These are phyloP conservation scores for Tapera naevia DNA, from an alignment of 2,797 vertebrate genomes.

Conservation along the genomic window DNA sequence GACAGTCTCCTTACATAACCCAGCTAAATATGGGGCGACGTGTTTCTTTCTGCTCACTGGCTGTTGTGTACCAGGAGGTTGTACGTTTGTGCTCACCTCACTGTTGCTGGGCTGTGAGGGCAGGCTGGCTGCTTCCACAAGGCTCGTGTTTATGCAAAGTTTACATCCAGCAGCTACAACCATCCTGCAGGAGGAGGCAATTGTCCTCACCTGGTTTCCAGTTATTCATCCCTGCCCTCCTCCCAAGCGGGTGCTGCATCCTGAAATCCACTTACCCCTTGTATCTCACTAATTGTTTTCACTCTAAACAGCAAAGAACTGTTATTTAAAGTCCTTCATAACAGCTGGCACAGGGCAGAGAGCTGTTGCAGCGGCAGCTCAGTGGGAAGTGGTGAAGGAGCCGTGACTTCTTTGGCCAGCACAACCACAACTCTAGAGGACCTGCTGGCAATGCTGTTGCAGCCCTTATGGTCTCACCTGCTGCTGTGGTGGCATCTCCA, in stretches of 20 bases:
- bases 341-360: background rate
- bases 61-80: background rate
- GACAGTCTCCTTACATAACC: background rate
- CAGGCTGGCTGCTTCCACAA: background rate
- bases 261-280: background rate
- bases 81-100: background rate
- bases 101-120: background rate
- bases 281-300: background rate
- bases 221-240: background rate
- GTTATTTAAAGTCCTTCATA: background rate
- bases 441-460: too few species aligned
- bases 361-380: background rate
- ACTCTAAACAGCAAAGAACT: background rate
- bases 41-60: background rate
- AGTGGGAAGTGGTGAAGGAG: background rate
- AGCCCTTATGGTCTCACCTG: background rate
- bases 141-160: background rate
- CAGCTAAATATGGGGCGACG: background rate
- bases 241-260: background rate
- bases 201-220: background rate
- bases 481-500: background rate
- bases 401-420: background rate
- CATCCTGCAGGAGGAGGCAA: background rate
- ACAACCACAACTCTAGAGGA: background rate
- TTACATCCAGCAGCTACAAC: background rate